A percentile compares a stretch with the other conserved stretches of the same genome.
These are phyloP conservation scores for Trachelus stipa DNA, from an alignment of 2,888 invertebrate genomes.

Conservation along the genomic window DNA sequence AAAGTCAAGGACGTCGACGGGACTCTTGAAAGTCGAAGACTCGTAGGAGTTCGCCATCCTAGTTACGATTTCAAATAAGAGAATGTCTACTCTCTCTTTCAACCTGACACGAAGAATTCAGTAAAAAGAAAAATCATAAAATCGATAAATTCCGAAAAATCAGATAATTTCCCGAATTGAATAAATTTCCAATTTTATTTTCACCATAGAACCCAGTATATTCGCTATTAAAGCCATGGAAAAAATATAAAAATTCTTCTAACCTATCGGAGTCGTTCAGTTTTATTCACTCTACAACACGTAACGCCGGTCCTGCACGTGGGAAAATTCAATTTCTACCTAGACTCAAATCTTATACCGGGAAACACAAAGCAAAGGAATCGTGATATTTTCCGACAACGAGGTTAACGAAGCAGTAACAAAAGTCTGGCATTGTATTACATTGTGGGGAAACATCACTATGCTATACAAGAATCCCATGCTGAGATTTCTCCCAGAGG, in stretches of 20 bases:
- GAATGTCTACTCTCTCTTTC: background rate
- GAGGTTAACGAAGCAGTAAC: background rate
- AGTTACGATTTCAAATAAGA: background rate
- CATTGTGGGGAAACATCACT: background rate
- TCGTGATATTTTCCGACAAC: background rate
- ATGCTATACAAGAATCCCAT: background rate
- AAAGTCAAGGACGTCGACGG: slow-evolving; percentile 34
- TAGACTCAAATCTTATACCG: too few relatives aligned
- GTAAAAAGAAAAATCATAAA: background rate
- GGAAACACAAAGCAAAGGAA: background rate
- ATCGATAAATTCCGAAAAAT: background rate
- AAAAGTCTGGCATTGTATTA: background rate
- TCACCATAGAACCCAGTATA: background rate
- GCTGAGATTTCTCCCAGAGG: background rate
- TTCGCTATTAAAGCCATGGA: background rate
- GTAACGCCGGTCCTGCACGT: background rate
- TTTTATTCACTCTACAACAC: background rate
- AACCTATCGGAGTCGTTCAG: too few relatives aligned
- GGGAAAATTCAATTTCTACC: background rate
- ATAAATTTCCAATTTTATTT: background rate
- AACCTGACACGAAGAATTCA: background rate
- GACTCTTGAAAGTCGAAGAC: slow-evolving; percentile 23
- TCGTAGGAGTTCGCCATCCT: background rate
- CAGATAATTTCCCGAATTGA: background rate
- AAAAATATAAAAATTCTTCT: background rate